phyloP scores from a whole-genome alignment of 2,888 invertebrate species.

The Tenthredo livida region DNA sequence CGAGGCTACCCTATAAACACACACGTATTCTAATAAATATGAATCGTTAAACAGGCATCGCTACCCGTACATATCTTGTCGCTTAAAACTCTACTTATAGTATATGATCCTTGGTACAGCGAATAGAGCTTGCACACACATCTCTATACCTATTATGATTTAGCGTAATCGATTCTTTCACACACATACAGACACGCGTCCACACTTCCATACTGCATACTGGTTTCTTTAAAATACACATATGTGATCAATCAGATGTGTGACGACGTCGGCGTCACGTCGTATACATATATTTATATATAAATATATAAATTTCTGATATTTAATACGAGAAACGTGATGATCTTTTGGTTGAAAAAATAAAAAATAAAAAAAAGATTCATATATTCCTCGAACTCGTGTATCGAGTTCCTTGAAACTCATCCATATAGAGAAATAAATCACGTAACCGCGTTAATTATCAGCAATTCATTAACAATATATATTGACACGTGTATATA shows the following conservation, averaged over 20 bases:
- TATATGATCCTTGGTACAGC: conserved; percentile 21
- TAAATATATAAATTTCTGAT: neutral
- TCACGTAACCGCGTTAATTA: neutral
- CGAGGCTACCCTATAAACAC: conserved; percentile 59
- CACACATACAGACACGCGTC: neutral
- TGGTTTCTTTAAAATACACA: conserved; percentile 3
- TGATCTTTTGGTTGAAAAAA: neutral
- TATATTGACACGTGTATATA: conserved; percentile 13
- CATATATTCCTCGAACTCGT: neutral
- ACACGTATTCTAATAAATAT: conserved; percentile 52
- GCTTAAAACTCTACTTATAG: neutral
- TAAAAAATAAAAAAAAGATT: neutral
- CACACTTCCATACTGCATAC: conserved; percentile 29
- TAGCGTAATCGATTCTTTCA: neutral
- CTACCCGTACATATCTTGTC: conserved; percentile 36
- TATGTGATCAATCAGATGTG: neutral
- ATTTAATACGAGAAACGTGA: neutral
- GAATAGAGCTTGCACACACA: conserved; percentile 35
- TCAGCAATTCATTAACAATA: conserved; percentile 30
- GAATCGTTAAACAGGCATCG: conserved; percentile 41
- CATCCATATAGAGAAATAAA: neutral
- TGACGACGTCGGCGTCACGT: neutral
- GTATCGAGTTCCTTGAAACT: neutral
- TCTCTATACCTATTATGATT: conserved; percentile 18
- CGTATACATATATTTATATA: neutral